Evolutionary conservation across 2,888 invertebrate species (phyloP), one percentile per base, ranked within the genome.

Genomic region (Drosophila robusta): DNA sequence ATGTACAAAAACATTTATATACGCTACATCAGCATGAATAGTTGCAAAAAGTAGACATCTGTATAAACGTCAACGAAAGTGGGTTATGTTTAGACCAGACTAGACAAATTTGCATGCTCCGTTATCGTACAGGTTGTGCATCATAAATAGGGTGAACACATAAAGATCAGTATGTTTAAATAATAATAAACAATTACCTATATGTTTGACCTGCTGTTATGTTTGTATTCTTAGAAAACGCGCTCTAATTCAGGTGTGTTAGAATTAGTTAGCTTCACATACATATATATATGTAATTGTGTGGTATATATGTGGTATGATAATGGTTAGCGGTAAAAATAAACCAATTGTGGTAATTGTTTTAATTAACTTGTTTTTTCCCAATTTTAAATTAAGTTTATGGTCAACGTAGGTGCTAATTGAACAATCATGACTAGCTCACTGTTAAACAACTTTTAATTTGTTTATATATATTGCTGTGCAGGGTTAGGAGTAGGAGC

Each of bases 11-110:
- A 24, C 14, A 16, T 18, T 29, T 2, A 8, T 29, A 51, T 14
- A 14, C 24, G 68, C n/a, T 7, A 0, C 24, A 47, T 65, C 47
- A 44, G 69, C 65, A 49, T 34, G 6, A 34, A 26, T 11, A 26
- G 9, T n/a, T n/a, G 34, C 42, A 24, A 47, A 50, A 38, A n/a
- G 18, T 47, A 26, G 26, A 39, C 18, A 32, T 45, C 16, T 51
- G 26, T 34, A 38, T 24, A 24, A 46, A 26, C 24, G 7, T 26
- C 7, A 12, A 5, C 4, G 11, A 29, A 38, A 11, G 66, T 38
- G 16, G 12, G 12, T 34, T 38, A 56, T 7, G 36, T 34, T 34
- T 24, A 24, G 16, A 29, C 26, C 8, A 11, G 39, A 16, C 46
- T 54, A 26, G 11, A 18, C 14, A 39, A 38, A 24, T 44, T 18